A percentile compares a stretch with the other conserved stretches of the same genome.
Conservation (phyloP, 2,888 invertebrate genomes). For the Drosophila paracracens region DNA sequence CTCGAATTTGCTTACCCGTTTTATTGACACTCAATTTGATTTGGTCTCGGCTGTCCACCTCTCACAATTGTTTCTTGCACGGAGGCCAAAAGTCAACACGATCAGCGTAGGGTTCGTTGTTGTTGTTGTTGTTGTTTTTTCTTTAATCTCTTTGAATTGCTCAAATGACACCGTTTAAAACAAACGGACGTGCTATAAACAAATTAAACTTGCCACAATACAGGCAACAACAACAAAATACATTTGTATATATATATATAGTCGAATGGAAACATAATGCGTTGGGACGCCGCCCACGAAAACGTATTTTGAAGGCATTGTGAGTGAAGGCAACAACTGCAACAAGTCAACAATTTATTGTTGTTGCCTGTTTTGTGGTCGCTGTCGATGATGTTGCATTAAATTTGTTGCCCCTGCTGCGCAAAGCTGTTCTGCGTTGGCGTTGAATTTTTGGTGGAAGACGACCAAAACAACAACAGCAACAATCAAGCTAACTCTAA, state of each 20-base stretch:
- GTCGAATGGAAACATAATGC: slow-evolving; percentile 56
- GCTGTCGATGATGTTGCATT: slow-evolving; percentile 72
- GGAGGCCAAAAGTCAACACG: slow-evolving; percentile 74
- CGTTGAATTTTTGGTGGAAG: slow-evolving; percentile 27
- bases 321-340: slow-evolving; percentile 76
- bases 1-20: slow-evolving; percentile 58
- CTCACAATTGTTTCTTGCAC: slow-evolving; percentile 69
- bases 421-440: slow-evolving; percentile 45
- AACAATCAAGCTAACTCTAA: slow-evolving; percentile 34
- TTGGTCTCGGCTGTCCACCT: slow-evolving; percentile 61
- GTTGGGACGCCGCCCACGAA: slow-evolving; percentile 69
- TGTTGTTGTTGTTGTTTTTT: slow-evolving; percentile 6
- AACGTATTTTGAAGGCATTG: slow-evolving; percentile 31
- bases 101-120: slow-evolving; percentile 37
- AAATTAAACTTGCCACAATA: slow-evolving; percentile 68
- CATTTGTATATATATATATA: slow-evolving; percentile 31
- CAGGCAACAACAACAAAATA: slow-evolving; percentile 12
- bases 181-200: slow-evolving; percentile 67
- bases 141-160: slow-evolving; percentile 51
- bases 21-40: slow-evolving; percentile 75
- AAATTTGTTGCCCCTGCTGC: slow-evolving; percentile 60
- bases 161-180: slow-evolving; percentile 70
- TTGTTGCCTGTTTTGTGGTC: slow-evolving; percentile 46
- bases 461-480: slow-evolving; percentile 20
- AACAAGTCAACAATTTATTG: slow-evolving; percentile 68